phyloP scores from a whole-genome alignment of 1,140 invertebrate species.

The Tachypleus tridentatus region DNA sequence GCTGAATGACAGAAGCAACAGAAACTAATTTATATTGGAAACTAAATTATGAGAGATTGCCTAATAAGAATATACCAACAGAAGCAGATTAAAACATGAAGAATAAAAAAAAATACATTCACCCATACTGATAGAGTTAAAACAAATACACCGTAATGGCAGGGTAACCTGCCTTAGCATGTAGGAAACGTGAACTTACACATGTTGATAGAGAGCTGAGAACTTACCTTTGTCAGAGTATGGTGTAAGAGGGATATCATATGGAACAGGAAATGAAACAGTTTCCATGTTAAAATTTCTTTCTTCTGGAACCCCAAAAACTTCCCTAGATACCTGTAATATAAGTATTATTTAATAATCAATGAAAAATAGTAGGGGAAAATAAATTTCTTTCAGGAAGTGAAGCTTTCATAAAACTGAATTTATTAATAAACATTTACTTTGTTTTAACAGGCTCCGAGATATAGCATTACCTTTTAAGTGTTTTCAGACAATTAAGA shows the following conservation, averaged over 20 bases:
- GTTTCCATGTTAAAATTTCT: background rate
- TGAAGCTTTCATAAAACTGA: too few species aligned
- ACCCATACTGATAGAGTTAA: too few species aligned
- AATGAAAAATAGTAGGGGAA: too few species aligned
- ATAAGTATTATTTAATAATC: too few species aligned
- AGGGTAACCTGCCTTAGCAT: background rate
- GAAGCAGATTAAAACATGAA: background rate
- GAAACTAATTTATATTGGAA: background rate
- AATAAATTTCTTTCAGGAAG: too few species aligned
- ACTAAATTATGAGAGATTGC: background rate
- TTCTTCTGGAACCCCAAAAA: too few species aligned
- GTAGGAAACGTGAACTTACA: background rate
- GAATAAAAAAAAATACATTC: background rate
- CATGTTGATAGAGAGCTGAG: background rate
- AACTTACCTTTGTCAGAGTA: slow-evolving; percentile 37
- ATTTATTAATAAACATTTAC: too few species aligned
- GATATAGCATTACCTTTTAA: too few species aligned
- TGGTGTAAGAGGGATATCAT: slow-evolving; percentile 55
- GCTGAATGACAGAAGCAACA: background rate
- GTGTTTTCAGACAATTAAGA: too few species aligned
- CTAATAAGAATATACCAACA: background rate
- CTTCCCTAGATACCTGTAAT: too few species aligned
- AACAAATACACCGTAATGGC: background rate
- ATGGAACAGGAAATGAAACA: slow-evolving; percentile 53
- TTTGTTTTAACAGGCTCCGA: too few species aligned